Conservation (phyloP, 2,797 vertebrate genomes). For the Valencia hispanica region DNA sequence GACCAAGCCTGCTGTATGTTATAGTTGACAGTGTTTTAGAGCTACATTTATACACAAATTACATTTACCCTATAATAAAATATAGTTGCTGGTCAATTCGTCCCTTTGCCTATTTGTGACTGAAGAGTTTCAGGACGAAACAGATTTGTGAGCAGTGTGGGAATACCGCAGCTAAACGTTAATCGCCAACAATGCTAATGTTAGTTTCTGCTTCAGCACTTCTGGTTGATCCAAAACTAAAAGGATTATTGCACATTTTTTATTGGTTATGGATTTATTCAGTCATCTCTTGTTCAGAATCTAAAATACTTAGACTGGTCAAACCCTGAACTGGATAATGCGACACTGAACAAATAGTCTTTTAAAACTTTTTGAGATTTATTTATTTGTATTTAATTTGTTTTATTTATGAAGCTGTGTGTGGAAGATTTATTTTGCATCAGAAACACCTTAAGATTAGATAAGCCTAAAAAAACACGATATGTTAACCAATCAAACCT, state of each 20-base stretch:
- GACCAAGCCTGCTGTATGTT: neutral
- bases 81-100: neutral
- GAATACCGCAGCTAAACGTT: neutral
- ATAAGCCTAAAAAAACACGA: neutral
- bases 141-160: neutral
- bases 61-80: neutral
- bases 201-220: neutral
- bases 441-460: neutral
- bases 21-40: too few species aligned
- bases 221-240: too few species aligned
- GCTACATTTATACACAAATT: too few species aligned
- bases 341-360: neutral
- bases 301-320: neutral
- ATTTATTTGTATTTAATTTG: neutral
- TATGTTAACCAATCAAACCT: neutral
- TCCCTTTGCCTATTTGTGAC: neutral
- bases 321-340: neutral
- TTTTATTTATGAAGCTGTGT: neutral
- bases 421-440: neutral
- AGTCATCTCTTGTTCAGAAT: neutral
- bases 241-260: neutral
- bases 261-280: neutral
- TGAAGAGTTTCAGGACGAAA: neutral
- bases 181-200: neutral
- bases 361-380: neutral